These are phyloP conservation scores for Whitmania pigra DNA, from an alignment of 1,140 invertebrate species.

Conservation along the genomic window DNA sequence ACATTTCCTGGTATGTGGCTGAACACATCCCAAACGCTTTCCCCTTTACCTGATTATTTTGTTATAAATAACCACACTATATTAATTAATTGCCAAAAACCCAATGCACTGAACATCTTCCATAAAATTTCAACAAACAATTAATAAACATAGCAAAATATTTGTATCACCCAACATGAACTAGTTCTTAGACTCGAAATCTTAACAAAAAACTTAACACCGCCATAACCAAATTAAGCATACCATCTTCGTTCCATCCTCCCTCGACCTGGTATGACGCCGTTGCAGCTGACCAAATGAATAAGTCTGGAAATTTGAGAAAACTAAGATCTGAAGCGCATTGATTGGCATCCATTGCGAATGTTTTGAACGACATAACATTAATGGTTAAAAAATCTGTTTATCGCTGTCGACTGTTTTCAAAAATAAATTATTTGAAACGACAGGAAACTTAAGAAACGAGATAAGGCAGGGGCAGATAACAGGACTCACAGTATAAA, in stretches of 20 bases:
- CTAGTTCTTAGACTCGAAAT: too few relatives aligned
- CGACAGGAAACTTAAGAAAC: too few relatives aligned
- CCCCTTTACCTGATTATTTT: constrained; percentile 34
- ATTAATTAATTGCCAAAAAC: neutral
- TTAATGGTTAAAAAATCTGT: too few relatives aligned
- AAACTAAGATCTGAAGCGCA: too few relatives aligned
- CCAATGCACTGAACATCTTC: neutral
- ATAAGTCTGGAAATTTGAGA: constrained; percentile 35
- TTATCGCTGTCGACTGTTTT: too few relatives aligned
- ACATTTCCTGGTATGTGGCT: constrained; percentile 45
- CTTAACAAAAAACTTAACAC: too few relatives aligned
- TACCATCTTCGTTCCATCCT: constrained; percentile 38
- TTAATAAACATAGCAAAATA: neutral
- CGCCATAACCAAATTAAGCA: neutral
- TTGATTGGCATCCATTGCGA: too few relatives aligned
- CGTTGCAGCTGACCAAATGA: constrained; percentile 41
- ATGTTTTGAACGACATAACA: too few relatives aligned
- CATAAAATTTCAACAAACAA: neutral
- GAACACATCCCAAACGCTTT: constrained; percentile 48
- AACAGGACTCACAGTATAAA: too few relatives aligned
- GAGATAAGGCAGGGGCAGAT: too few relatives aligned
- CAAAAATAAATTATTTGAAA: too few relatives aligned
- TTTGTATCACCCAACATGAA: neutral
- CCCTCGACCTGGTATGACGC: constrained; percentile 44
- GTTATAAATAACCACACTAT: neutral